A percentile compares a stretch with the other conserved stretches of the same genome.
Conservation (phyloP, 2,113 vertebrate species). For the Tricholaema leucomelas region DNA sequence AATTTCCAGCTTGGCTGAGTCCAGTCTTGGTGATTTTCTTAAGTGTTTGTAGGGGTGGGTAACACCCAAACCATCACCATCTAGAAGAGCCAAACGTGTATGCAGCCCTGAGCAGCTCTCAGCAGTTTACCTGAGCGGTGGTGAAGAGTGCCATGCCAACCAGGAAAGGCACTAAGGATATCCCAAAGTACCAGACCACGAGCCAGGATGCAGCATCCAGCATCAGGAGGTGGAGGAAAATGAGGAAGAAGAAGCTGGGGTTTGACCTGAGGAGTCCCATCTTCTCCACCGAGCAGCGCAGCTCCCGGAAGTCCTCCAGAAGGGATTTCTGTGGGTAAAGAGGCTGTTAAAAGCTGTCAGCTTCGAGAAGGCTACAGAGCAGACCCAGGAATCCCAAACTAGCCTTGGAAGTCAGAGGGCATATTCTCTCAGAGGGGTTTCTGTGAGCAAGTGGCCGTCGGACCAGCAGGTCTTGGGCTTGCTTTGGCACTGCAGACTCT, state of each 20-base stretch:
- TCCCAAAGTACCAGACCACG: slow-evolving; percentile 69
- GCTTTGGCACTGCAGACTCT: background rate
- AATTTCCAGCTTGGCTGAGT: too few species aligned
- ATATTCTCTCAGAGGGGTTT: background rate
- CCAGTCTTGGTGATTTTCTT: too few species aligned
- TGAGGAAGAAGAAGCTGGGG: slow-evolving; percentile 68
- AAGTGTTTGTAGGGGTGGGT: too few species aligned
- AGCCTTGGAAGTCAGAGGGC: background rate
- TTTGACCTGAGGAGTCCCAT: slow-evolving; percentile 74
- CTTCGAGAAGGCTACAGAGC: background rate
- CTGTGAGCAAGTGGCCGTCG: background rate
- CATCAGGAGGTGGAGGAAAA: slow-evolving; percentile 74
- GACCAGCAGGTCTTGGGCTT: background rate
- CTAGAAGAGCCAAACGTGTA: background rate
- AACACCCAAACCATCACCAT: too few species aligned
- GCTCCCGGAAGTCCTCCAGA: slow-evolving; percentile 74
- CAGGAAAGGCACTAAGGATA: slow-evolving; percentile 67
- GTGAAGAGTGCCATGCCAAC: slow-evolving; percentile 63
- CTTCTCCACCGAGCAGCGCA: slow-evolving; percentile 68
- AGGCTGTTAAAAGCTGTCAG: background rate
- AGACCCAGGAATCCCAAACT: background rate
- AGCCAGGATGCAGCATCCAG: slow-evolving; percentile 76
- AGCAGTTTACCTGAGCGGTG: slow-evolving; percentile 71
- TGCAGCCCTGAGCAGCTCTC: background rate
- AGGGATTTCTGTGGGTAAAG: slow-evolving; percentile 64